A percentile compares a stretch with the other conserved stretches of the same genome.
Evolutionary conservation across 2,113 vertebrate genomes (phyloP).

Genomic region (Engystomops pustulosus): DNA sequence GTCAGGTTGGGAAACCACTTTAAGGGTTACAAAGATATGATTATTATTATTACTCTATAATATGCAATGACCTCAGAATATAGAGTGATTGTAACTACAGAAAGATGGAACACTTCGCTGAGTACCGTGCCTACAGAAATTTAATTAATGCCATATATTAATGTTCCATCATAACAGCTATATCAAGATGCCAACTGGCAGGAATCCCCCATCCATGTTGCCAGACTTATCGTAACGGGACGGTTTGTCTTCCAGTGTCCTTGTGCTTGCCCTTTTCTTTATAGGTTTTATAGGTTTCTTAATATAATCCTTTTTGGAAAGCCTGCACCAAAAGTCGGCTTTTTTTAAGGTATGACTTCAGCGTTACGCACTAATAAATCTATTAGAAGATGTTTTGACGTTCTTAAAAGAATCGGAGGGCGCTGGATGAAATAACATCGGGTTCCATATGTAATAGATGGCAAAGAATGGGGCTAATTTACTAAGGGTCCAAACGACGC

Average conservation of each 20-base stretch:
- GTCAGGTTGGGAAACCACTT: neutral
- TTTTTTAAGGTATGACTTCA: slow-evolving; percentile 33
- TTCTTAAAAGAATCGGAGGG: slow-evolving; percentile 38
- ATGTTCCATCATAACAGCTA: neutral
- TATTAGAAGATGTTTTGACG: slow-evolving; percentile 9
- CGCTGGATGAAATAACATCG: neutral
- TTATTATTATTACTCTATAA: neutral
- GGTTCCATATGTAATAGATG: too few species aligned
- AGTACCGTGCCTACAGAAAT: slow-evolving; percentile 30
- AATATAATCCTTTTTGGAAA: slow-evolving; percentile 32
- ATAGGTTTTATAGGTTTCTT: slow-evolving; percentile 11
- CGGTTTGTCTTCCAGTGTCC: neutral
- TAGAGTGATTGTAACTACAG: neutral
- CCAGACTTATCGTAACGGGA: neutral
- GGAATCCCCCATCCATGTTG: neutral
- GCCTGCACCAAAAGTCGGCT: neutral
- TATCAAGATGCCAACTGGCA: slow-evolving; percentile 10
- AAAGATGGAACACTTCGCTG: neutral
- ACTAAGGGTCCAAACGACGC: too few species aligned
- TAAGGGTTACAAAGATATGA: neutral
- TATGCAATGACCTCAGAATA: neutral
- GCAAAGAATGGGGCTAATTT: too few species aligned
- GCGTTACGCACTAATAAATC: slow-evolving; percentile 9
- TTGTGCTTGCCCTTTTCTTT: slow-evolving; percentile 12
- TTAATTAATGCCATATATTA: slow-evolving; percentile 6